Conservation (phyloP, 2,888 invertebrate species). For the Autographa gamma region DNA sequence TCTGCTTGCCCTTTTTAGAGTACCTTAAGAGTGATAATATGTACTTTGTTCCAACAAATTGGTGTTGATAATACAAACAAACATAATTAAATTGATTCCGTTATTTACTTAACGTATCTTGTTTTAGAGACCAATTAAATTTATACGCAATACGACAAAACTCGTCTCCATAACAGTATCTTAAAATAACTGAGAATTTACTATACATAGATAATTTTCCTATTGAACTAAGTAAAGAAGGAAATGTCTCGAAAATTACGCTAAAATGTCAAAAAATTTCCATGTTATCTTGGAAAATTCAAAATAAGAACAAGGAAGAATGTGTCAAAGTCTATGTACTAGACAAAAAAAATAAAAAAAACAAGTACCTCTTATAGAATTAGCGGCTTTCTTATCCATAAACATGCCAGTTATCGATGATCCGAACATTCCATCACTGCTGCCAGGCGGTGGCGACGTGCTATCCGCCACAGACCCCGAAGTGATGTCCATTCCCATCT, state of each 20-base stretch:
- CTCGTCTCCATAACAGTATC: not conserved
- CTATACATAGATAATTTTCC: too few species aligned
- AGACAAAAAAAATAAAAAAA: slow-evolving; percentile 23
- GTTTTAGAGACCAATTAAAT: slow-evolving; percentile 26
- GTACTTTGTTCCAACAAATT: slow-evolving; percentile 53
- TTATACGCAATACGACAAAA: not conserved
- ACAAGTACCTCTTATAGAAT: slow-evolving; percentile 91
- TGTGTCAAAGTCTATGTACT: not conserved
- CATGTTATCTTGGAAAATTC: not conserved
- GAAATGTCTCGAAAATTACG: too few species aligned
- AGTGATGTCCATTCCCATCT: slow-evolving; percentile 80
- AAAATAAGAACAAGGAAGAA: not conserved
- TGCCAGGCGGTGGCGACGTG: slow-evolving; percentile 89
- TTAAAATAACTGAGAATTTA: not conserved
- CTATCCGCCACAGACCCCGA: slow-evolving; percentile 88
- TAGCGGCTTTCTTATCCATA: slow-evolving; percentile 90
- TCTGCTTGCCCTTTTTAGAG: slow-evolving; percentile 5
- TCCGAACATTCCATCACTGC: slow-evolving; percentile 83
- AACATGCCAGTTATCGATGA: slow-evolving; percentile 84
- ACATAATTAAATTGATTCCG: slow-evolving; percentile 34
- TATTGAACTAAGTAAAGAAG: too few species aligned
- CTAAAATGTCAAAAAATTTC: not conserved
- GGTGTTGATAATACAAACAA: slow-evolving; percentile 31
- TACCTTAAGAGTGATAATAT: slow-evolving; percentile 20
- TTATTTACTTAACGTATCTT: slow-evolving; percentile 47